A percentile compares a stretch with the other conserved stretches of the same genome.
Conservation (phyloP, 2,797 vertebrate genomes). For the Toxotes lorentzi region DNA sequence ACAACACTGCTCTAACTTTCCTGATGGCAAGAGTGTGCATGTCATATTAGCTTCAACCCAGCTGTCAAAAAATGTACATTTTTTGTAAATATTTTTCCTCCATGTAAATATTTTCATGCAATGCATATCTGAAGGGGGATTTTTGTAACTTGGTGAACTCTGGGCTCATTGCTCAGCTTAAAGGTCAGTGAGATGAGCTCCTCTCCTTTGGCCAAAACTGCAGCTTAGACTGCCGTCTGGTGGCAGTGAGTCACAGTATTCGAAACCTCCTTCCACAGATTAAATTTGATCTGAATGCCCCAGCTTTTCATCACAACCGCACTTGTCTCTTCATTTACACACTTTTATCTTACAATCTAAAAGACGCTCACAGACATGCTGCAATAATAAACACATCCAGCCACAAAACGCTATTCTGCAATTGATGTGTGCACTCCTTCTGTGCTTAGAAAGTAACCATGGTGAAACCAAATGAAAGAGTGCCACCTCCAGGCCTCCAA, state of each 20-base stretch:
- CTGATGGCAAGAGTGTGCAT: background rate
- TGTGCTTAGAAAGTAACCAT: too few species aligned
- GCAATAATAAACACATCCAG: too few species aligned
- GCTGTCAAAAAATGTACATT: background rate
- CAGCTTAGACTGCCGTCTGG: conserved; percentile 41
- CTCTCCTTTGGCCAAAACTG: background rate
- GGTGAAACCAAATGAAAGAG: too few species aligned
- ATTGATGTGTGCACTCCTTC: background rate
- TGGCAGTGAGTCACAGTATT: conserved; percentile 22
- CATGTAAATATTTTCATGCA: background rate
- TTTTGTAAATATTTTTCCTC: background rate
- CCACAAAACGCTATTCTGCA: background rate
- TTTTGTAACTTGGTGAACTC: background rate
- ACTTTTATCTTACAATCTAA: background rate
- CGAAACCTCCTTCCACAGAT: background rate
- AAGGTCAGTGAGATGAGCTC: background rate
- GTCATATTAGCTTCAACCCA: background rate
- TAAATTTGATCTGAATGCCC: background rate
- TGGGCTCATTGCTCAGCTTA: background rate
- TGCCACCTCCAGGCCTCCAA: too few species aligned
- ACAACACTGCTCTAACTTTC: background rate
- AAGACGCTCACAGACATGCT: background rate
- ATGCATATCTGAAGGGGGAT: background rate
- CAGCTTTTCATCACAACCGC: background rate
- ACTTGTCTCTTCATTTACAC: background rate